These are phyloP conservation scores for Hydrolagus affinis DNA, from an alignment of 2,113 vertebrate species.

Conservation along the genomic window DNA sequence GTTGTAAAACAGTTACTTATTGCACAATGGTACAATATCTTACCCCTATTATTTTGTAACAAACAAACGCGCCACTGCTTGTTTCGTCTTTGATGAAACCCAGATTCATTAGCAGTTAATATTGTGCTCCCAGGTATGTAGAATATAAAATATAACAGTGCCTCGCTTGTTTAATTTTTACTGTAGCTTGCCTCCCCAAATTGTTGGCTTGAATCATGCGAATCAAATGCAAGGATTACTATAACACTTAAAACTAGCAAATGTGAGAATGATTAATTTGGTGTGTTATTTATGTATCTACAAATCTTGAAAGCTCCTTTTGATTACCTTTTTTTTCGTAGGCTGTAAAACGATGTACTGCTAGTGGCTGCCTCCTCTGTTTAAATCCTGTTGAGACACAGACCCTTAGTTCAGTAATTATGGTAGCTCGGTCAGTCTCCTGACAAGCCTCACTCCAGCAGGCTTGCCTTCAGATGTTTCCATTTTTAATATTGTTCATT, in stretches of 20 bases:
- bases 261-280: conserved; percentile 36
- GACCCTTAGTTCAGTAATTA: conserved; percentile 53
- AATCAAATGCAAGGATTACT: too few relatives aligned
- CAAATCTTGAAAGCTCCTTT: conserved; percentile 49
- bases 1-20: background rate
- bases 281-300: conserved; percentile 42
- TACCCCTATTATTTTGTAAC: too few relatives aligned
- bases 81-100: background rate
- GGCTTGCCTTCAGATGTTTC: conserved; percentile 50
- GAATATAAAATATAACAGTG: background rate
- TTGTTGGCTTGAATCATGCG: background rate
- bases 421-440: conserved; percentile 49
- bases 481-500: conserved; percentile 64
- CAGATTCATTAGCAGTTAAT: background rate
- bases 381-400: conserved; percentile 53
- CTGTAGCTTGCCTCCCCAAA: background rate
- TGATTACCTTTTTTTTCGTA: conserved; percentile 51
- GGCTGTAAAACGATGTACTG: conserved; percentile 50
- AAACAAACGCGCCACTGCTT: too few relatives aligned
- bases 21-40: too few relatives aligned
- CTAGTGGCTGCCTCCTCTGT: conserved; percentile 53
- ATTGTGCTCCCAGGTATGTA: background rate
- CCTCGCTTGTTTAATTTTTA: background rate
- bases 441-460: conserved; percentile 52
- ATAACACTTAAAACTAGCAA: background rate